Percentiles rank a stretch among this genome's conserved stretches.
phyloP scores from a whole-genome alignment of 2,113 vertebrate species.

The Scomber scombrus region DNA sequence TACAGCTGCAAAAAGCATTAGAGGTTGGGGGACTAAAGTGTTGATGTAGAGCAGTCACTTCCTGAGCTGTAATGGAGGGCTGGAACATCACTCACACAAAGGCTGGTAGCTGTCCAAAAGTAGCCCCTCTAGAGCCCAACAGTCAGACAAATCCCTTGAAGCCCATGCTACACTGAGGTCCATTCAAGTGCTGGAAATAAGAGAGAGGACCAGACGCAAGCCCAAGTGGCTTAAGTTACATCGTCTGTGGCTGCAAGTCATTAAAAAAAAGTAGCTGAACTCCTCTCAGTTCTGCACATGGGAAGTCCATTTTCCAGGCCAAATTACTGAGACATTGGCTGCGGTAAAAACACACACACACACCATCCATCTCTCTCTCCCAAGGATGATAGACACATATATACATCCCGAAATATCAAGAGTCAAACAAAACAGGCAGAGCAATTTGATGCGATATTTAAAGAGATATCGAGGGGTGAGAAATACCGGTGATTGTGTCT shows the following conservation, averaged over 20 bases:
- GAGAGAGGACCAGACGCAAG: slow-evolving; percentile 50
- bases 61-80: slow-evolving; percentile 57
- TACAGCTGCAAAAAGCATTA: slow-evolving; percentile 81
- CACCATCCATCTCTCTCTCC: slow-evolving; percentile 28
- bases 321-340: slow-evolving; percentile 40
- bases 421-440: slow-evolving; percentile 13
- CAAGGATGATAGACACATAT: slow-evolving; percentile 8
- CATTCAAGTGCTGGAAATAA: slow-evolving; percentile 64
- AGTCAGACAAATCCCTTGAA: slow-evolving; percentile 69
- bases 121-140: slow-evolving; percentile 37
- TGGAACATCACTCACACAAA: slow-evolving; percentile 71
- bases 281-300: slow-evolving; percentile 63
- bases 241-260: slow-evolving; percentile 66
- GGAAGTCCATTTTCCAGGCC: slow-evolving; percentile 71
- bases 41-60: slow-evolving; percentile 68
- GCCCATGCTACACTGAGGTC: slow-evolving; percentile 56
- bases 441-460: neutral
- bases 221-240: slow-evolving; percentile 70
- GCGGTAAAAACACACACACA: slow-evolving; percentile 35
- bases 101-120: slow-evolving; percentile 61
- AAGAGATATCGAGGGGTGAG: slow-evolving; percentile 18
- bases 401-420: slow-evolving; percentile 13
- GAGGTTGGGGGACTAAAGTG: slow-evolving; percentile 29
- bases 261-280: slow-evolving; percentile 49
- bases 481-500: slow-evolving; percentile 36